Percentiles rank a stretch among this genome's conserved stretches.
These are phyloP conservation scores for Phrynosoma platyrhinos DNA, from an alignment of 2,113 vertebrate genomes.

Conservation along the genomic window DNA sequence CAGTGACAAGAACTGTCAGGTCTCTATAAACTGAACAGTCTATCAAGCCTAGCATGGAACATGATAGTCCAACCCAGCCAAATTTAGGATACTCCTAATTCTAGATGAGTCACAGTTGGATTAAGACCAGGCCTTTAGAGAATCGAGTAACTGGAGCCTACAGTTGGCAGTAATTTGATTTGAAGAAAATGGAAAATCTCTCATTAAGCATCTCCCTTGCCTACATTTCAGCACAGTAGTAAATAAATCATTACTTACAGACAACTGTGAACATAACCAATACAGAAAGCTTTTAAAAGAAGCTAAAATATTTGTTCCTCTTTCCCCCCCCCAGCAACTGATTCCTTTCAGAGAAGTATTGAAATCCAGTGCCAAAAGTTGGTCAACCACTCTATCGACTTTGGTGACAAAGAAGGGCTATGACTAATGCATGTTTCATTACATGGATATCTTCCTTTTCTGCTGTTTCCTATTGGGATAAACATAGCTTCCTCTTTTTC, in stretches of 20 bases:
- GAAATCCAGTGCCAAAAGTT: not conserved
- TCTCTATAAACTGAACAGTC: not conserved
- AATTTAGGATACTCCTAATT: slow-evolving; percentile 14
- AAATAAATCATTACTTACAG: slow-evolving; percentile 27
- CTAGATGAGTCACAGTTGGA: slow-evolving; percentile 10
- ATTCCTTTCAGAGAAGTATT: not conserved
- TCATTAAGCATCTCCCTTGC: slow-evolving; percentile 5
- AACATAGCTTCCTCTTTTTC: not conserved
- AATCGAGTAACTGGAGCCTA: slow-evolving; percentile 28
- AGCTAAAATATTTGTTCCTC: not conserved
- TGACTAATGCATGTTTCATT: not conserved
- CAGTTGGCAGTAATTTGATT: slow-evolving; percentile 33
- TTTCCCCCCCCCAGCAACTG: not conserved
- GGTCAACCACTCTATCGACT: not conserved
- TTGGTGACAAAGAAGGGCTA: not conserved
- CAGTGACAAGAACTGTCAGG: not conserved
- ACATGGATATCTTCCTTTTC: not conserved
- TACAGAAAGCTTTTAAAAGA: not conserved
- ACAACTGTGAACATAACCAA: not conserved
- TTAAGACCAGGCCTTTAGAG: not conserved
- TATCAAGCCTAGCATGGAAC: not conserved
- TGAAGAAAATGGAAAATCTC: slow-evolving; percentile 36
- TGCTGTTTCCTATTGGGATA: not conserved
- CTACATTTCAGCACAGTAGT: slow-evolving; percentile 3
- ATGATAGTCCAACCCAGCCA: slow-evolving; percentile 4